phyloP scores from a whole-genome alignment of 2,888 invertebrate genomes.

The Xestia c-nigrum region DNA sequence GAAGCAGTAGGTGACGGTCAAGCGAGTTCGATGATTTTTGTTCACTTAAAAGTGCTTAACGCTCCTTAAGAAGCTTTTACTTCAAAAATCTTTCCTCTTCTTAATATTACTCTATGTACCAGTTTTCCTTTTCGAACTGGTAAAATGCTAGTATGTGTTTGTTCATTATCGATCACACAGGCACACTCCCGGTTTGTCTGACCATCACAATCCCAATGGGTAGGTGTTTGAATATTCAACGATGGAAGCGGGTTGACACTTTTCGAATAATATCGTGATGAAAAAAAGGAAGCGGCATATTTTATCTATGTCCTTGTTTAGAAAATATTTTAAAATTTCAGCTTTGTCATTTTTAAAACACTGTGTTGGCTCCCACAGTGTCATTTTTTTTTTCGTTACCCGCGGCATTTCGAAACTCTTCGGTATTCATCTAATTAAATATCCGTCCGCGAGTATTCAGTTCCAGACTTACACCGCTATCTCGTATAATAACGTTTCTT shows the following conservation, averaged over 20 bases:
- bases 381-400: conserved; percentile 8
- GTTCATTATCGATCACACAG: conserved; percentile 22
- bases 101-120: background rate
- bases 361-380: background rate
- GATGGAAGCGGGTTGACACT: conserved; percentile 32
- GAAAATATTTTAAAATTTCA: background rate
- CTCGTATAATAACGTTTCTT: conserved; percentile 30
- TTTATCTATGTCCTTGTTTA: conserved; percentile 22
- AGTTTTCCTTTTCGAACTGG: conserved; percentile 14
- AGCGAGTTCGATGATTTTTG: too few relatives aligned
- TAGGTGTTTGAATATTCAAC: conserved; percentile 53
- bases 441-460: conserved; percentile 27
- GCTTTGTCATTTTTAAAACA: conserved; percentile 12
- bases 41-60: too few relatives aligned
- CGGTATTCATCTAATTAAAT: conserved; percentile 49
- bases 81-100: too few relatives aligned
- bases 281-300: conserved; percentile 17
- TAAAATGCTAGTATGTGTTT: conserved; percentile 23
- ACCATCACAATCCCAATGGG: conserved; percentile 30
- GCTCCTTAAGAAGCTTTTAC: too few relatives aligned
- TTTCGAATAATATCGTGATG: conserved; percentile 30
- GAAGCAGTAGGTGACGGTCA: too few relatives aligned
- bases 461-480: conserved; percentile 25
- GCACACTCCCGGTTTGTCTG: background rate
- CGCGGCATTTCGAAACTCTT: conserved; percentile 25